Evolutionary conservation across 2,888 invertebrate species (phyloP).

Genomic region (Phalera bucephala): DNA sequence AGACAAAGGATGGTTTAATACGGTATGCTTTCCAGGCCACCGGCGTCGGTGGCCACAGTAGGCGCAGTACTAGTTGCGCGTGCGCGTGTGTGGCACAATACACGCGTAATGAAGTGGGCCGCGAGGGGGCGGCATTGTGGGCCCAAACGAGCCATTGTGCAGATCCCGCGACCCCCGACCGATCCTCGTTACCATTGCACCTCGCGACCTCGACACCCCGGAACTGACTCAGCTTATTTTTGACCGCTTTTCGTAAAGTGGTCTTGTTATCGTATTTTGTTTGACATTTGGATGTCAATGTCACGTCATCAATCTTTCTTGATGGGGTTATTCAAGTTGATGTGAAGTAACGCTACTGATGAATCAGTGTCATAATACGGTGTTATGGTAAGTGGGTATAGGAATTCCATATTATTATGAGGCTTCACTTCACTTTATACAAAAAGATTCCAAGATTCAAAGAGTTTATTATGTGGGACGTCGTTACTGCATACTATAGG

Average conservation of each 20-base stretch:
- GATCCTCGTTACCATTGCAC: slow-evolving; percentile 57
- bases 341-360: neutral
- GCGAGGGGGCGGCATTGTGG: slow-evolving; percentile 77
- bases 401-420: no score
- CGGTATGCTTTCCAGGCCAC: slow-evolving; percentile 53
- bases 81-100: slow-evolving; percentile 65
- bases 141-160: slow-evolving; percentile 76
- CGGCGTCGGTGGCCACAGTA: slow-evolving; percentile 60
- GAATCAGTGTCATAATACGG: neutral
- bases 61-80: slow-evolving; percentile 51
- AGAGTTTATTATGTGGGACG: no score
- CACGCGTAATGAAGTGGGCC: slow-evolving; percentile 81
- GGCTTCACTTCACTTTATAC: no score
- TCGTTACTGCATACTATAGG: no score
- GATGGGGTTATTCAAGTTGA: slow-evolving; percentile 8
- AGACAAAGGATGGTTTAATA: slow-evolving; percentile 45
- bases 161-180: slow-evolving; percentile 63
- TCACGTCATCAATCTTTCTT: slow-evolving; percentile 13
- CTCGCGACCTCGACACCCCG: slow-evolving; percentile 39
- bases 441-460: no score
- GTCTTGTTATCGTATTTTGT: slow-evolving; percentile 35
- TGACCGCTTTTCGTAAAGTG: slow-evolving; percentile 17
- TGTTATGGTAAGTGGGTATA: no score
- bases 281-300: slow-evolving; percentile 14
- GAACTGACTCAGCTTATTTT: slow-evolving; percentile 30